phyloP scores from a whole-genome alignment of 2,888 invertebrate species.

The Drosophila quinaria region DNA sequence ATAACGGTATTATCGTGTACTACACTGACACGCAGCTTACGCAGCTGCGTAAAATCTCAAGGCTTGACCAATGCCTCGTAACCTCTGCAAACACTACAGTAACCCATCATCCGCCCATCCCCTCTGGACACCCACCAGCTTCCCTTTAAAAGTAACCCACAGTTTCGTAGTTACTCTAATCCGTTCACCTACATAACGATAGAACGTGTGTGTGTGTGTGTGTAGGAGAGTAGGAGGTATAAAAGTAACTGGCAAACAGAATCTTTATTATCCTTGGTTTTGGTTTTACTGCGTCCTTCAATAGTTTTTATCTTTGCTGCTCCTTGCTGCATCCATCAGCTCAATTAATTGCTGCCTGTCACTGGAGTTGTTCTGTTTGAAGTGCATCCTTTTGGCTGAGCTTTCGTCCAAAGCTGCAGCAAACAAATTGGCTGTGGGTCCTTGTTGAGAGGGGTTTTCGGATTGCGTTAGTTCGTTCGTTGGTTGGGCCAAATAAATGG shows the following conservation, averaged over 20 bases:
- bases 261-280: conserved; percentile 54
- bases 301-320: conserved; percentile 38
- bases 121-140: not conserved
- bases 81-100: conserved; percentile 41
- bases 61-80: conserved; percentile 74
- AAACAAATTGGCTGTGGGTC: conserved; percentile 45
- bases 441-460: conserved; percentile 5
- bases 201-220: conserved; percentile 21
- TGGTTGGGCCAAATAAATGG: conserved; percentile 45
- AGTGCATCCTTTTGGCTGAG: conserved; percentile 35
- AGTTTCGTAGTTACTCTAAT: conserved; percentile 31
- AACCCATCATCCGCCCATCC: not conserved
- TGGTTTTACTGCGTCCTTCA: conserved; percentile 55
- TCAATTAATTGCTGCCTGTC: conserved; percentile 69
- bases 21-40: conserved; percentile 67
- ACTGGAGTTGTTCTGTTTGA: conserved; percentile 42
- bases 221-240: not conserved
- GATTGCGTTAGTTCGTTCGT: conserved; percentile 7
- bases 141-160: conserved; percentile 22
- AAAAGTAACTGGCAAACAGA: conserved; percentile 39
- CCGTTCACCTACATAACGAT: conserved; percentile 45
- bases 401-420: conserved; percentile 28
- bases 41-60: conserved; percentile 80
- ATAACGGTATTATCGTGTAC: conserved; percentile 71
- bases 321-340: conserved; percentile 38